A percentile compares a stretch with the other conserved stretches of the same genome.
Evolutionary conservation across 2,888 invertebrate genomes (phyloP).

Genomic region (Andrena bicolor): DNA sequence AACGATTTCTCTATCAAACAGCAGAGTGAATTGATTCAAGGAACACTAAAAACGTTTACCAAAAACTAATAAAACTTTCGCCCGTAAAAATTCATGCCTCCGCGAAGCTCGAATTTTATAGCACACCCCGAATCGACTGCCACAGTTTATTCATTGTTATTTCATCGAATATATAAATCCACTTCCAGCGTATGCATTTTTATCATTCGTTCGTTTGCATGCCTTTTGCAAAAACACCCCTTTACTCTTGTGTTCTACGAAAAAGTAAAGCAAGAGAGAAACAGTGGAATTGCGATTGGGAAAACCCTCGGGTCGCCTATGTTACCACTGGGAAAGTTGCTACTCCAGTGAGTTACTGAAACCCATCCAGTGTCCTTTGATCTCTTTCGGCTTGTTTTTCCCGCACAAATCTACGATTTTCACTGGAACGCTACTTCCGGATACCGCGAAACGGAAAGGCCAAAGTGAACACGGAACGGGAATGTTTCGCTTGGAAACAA

Average conservation of each 20-base stretch:
- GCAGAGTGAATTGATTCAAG: too few species aligned
- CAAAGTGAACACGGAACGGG: not conserved
- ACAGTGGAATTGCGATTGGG: not conserved
- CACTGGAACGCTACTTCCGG: not conserved
- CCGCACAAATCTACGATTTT: not conserved
- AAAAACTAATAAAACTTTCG: too few species aligned
- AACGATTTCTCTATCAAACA: not conserved
- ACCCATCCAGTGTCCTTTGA: conserved; percentile 12
- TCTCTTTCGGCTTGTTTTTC: conserved; percentile 1
- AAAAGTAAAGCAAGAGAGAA: not conserved
- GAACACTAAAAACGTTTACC: too few species aligned
- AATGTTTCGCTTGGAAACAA: not conserved
- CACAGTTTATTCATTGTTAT: too few species aligned
- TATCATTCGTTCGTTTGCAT: too few species aligned
- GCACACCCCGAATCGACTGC: too few species aligned
- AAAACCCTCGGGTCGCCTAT: not conserved
- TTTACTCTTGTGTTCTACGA: not conserved
- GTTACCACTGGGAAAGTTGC: not conserved
- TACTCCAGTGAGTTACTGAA: not conserved
- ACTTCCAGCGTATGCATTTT: too few species aligned
- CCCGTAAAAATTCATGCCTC: too few species aligned
- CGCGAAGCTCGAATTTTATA: too few species aligned
- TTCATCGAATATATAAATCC: too few species aligned
- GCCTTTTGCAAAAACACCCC: not conserved
- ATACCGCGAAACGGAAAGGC: not conserved